Evolutionary conservation across 2,888 invertebrate genomes (phyloP), one percentile per base, ranked within the genome.

Genomic region (Criorhina ranunculi): DNA sequence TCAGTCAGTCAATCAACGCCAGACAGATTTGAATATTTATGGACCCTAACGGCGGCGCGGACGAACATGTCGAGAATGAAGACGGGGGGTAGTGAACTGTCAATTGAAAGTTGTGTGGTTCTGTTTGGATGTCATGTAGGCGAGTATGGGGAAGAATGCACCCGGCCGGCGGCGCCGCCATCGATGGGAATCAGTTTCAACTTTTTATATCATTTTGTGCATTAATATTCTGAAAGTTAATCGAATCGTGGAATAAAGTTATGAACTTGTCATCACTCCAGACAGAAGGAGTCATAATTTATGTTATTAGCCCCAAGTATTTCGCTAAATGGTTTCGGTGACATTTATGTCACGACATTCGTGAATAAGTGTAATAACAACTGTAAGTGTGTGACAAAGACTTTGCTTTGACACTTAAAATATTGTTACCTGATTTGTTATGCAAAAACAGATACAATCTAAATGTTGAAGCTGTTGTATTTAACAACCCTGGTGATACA

Each of bases 1-100:
- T 67, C 33, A 60, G 64, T 57, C 78, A 78, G 62, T 78, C 78
- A 78, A 78, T 70, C 78, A 78, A 44, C 57, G 70, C 70, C 70
- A 37, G 70, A 78, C 70, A 70, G 62, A 70, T 78, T 78, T 78
- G 78, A 78, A 78, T 78, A 78, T 78, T 78, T 78, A 78, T 78
- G 78, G 55, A 78, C 70, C 49, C 40, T 24, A 40, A 57, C 31
- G 64, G 49, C 29, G 7, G n/a, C 57, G 15, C 44, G 33, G 31
- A 24, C 57, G 33, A 24, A 69, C 44, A 53, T 24, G 15, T 35
- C n/a, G 31, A 44, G 9, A 4, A 31, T 9, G 7, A 9, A 53
- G 55, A 2, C 60, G 46, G 55, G 29, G 15, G 24, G 24, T 24
- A 51, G 42, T 51, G 15, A 33, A 62, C 42, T 62, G 62, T 73